Conservation (phyloP, 2,888 invertebrate species). For the Aporophyla lueneburgensis region DNA sequence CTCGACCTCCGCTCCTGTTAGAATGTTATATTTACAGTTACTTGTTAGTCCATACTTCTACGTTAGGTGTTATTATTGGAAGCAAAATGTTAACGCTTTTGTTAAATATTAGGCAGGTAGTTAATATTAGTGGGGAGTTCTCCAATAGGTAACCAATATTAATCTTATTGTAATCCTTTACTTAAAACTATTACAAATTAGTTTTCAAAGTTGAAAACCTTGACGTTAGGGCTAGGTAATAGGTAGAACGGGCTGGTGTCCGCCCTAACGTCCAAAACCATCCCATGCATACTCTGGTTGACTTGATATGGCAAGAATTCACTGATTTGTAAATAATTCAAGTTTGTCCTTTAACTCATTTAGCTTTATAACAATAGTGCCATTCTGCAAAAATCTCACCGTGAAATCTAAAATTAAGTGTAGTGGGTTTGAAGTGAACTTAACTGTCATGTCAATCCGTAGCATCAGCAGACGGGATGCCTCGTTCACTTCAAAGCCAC, state of each 20-base stretch:
- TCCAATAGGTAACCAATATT: neutral
- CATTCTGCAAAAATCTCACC: neutral
- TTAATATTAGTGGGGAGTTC: constrained; percentile 15
- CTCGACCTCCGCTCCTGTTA: constrained; percentile 86
- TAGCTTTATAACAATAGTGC: neutral
- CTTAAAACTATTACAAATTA: neutral
- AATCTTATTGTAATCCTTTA: neutral
- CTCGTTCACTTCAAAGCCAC: neutral
- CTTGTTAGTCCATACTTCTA: constrained; percentile 66
- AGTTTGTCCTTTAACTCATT: neutral
- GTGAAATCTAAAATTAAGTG: neutral
- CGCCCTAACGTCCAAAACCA: neutral
- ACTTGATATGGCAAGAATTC: neutral
- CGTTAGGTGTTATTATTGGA: constrained; percentile 25
- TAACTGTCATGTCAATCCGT: neutral
- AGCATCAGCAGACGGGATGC: neutral
- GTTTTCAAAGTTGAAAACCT: neutral
- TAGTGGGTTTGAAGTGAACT: neutral
- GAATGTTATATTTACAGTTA: constrained; percentile 74
- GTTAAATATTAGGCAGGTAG: neutral
- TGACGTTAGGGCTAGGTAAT: neutral
- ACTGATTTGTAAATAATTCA: neutral
- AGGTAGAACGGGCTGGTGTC: too few species aligned
- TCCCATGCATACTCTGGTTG: neutral
- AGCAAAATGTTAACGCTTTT: neutral